A percentile compares a stretch with the other conserved stretches of the same genome.
Conservation (phyloP, 2,888 invertebrate genomes). For the Ennomos fuscantarius region DNA sequence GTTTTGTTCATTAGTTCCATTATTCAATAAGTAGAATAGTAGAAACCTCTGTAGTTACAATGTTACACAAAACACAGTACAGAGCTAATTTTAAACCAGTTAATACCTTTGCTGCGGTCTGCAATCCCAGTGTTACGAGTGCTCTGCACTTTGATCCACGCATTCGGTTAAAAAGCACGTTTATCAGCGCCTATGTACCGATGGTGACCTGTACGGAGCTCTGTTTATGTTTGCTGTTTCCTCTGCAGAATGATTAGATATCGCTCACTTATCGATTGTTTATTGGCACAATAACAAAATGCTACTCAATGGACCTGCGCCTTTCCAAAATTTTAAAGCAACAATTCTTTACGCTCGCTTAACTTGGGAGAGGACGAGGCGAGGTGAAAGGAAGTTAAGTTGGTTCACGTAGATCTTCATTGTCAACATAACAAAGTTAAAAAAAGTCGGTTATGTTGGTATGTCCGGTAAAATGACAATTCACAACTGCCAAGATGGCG, state of each 20-base stretch:
- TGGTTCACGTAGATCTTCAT: no score
- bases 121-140: conserved; percentile 25
- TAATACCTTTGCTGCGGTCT: conserved; percentile 23
- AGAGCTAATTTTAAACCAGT: conserved; percentile 15
- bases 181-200: conserved; percentile 15
- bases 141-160: conserved; percentile 21
- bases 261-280: not conserved
- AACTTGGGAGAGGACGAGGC: no score
- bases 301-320: no score
- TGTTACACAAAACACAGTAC: conserved; percentile 11
- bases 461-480: no score
- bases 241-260: not conserved
- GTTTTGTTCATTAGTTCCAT: no score
- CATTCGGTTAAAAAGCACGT: conserved; percentile 25
- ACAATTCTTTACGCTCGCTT: no score
- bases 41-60: conserved; percentile 7
- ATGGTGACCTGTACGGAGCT: conserved; percentile 15
- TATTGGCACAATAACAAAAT: not conserved
- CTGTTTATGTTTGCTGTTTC: conserved; percentile 16
- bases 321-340: no score
- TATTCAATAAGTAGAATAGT: not conserved
- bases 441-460: no score
- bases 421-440: no score
- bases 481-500: no score
- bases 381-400: no score